These are phyloP conservation scores for Microctenopoma lineatum DNA, from an alignment of 2,797 vertebrate genomes.

Conservation along the genomic window DNA sequence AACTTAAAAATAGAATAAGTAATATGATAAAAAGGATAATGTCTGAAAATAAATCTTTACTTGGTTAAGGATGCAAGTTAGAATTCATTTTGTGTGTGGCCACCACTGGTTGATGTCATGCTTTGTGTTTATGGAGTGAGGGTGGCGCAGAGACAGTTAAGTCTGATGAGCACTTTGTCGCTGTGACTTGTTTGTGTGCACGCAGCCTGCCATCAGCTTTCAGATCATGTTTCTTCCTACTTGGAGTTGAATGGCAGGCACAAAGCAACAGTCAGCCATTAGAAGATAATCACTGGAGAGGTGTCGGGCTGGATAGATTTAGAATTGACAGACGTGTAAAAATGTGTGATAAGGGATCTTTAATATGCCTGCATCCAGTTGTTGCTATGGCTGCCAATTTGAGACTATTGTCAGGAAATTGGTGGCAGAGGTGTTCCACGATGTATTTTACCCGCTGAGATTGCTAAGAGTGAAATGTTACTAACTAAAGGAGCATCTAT, in stretches of 20 bases:
- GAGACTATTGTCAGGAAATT: slow-evolving; percentile 37
- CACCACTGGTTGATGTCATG: not conserved
- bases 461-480: slow-evolving; percentile 30
- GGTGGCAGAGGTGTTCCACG: slow-evolving; percentile 20
- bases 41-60: not conserved
- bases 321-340: slow-evolving; percentile 46
- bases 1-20: not conserved
- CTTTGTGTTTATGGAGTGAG: slow-evolving; percentile 5
- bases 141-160: not conserved
- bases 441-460: slow-evolving; percentile 32
- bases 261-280: slow-evolving; percentile 42
- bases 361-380: slow-evolving; percentile 50
- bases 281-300: slow-evolving; percentile 57
- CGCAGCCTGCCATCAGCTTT: slow-evolving; percentile 19
- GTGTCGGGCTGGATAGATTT: slow-evolving; percentile 42
- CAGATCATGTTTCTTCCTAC: slow-evolving; percentile 30
- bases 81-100: slow-evolving; percentile 1
- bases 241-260: slow-evolving; percentile 52
- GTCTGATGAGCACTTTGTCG: slow-evolving; percentile 8
- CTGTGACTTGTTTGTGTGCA: slow-evolving; percentile 23
- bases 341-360: slow-evolving; percentile 52
- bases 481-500: slow-evolving; percentile 5
- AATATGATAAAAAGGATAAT: not conserved
- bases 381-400: slow-evolving; percentile 50
- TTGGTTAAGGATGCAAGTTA: not conserved